A percentile compares a stretch with the other conserved stretches of the same genome.
These are phyloP conservation scores for Hyalella azteca DNA, from an alignment of 2,888 invertebrate species.

Conservation along the genomic window DNA sequence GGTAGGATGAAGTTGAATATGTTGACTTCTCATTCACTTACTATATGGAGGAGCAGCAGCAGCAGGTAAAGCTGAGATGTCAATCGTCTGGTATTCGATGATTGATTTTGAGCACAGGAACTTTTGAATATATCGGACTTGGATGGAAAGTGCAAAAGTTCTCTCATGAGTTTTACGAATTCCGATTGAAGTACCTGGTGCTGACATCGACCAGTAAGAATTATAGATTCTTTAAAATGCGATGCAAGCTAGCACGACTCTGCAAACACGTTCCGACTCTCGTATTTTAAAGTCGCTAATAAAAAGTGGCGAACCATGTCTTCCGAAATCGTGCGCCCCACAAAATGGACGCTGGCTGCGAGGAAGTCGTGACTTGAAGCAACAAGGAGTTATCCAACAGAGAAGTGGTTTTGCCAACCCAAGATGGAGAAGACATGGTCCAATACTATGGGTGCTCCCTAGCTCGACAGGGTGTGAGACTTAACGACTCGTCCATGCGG, in stretches of 20 bases:
- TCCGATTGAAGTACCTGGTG: too few species aligned
- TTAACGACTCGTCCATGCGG: too few species aligned
- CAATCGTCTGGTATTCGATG: too few species aligned
- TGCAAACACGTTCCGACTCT: background rate
- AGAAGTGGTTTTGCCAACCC: conserved; percentile 22
- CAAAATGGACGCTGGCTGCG: conserved; percentile 29
- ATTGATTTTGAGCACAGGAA: too few species aligned
- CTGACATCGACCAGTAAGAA: background rate
- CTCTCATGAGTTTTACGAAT: too few species aligned
- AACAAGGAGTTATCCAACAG: conserved; percentile 23
- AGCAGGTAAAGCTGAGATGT: too few species aligned
- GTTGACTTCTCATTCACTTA: too few species aligned
- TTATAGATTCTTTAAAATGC: background rate
- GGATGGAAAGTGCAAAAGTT: too few species aligned
- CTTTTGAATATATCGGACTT: too few species aligned
- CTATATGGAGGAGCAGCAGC: too few species aligned
- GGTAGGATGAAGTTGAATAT: too few species aligned
- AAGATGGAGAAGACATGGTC: conserved; percentile 17
- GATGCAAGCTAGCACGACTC: background rate
- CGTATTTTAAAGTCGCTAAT: conserved; percentile 16
- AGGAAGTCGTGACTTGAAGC: conserved; percentile 17
- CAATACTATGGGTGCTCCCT: background rate
- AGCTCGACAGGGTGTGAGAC: too few species aligned
- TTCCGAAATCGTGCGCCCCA: conserved; percentile 28
- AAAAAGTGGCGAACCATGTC: conserved; percentile 33